Percentiles rank a stretch among this genome's conserved stretches.
Evolutionary conservation across 2,113 vertebrate genomes (phyloP).

Genomic region (Ptychochromis oligacanthus): DNA sequence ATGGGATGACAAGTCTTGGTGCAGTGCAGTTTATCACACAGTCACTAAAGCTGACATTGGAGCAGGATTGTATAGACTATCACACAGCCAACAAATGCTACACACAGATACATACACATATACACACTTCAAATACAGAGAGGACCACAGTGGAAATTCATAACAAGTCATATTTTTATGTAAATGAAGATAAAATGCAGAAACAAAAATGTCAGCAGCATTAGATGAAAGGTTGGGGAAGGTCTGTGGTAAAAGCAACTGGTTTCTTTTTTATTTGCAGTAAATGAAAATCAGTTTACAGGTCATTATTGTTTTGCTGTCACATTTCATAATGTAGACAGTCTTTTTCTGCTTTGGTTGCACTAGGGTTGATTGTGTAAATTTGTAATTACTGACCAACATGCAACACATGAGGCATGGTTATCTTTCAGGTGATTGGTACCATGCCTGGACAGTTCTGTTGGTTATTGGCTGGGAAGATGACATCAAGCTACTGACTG

Average conservation of each 20-base stretch:
- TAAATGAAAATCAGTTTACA: background rate
- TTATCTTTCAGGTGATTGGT: background rate
- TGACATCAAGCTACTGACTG: background rate
- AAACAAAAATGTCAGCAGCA: background rate
- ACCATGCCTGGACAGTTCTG: background rate
- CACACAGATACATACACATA: constrained; percentile 1
- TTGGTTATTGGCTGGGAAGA: background rate
- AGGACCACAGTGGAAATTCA: constrained; percentile 9
- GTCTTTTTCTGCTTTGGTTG: background rate
- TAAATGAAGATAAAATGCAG: constrained; percentile 21
- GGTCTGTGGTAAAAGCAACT: background rate
- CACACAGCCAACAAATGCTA: constrained; percentile 37
- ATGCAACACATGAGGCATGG: background rate
- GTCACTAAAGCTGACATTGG: constrained; percentile 49
- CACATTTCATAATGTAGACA: background rate
- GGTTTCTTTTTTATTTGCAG: constrained; percentile 16
- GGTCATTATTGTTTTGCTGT: background rate
- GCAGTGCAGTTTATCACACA: constrained; percentile 59
- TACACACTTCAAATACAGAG: background rate
- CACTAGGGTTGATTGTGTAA: background rate
- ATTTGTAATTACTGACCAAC: background rate
- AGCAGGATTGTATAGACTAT: constrained; percentile 37
- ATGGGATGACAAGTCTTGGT: constrained; percentile 46
- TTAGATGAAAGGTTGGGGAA: background rate
- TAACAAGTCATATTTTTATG: constrained; percentile 24